Percentiles rank a stretch among this genome's conserved stretches.
Evolutionary conservation across 2,888 invertebrate genomes (phyloP).

Genomic region (Antheraea yamamai): DNA sequence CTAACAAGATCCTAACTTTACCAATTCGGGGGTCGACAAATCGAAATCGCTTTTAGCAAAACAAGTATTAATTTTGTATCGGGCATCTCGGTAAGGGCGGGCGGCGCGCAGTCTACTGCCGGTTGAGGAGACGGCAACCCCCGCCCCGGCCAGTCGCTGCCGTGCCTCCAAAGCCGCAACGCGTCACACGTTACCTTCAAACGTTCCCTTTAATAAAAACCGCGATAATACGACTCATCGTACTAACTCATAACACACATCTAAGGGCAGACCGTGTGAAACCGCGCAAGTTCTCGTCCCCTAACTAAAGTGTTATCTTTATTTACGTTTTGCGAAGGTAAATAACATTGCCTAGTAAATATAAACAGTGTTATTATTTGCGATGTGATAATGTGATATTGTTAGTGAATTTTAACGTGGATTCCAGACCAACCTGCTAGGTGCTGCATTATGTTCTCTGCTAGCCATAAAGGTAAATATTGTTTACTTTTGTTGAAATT

Average conservation of each 20-base stretch:
- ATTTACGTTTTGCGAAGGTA: conserved; percentile 35
- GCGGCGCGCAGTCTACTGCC: conserved; percentile 68
- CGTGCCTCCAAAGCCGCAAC: conserved; percentile 59
- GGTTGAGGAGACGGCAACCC: conserved; percentile 42
- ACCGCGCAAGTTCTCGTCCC: conserved; percentile 34
- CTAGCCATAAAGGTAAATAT: conserved; percentile 45
- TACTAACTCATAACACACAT: conserved; percentile 35
- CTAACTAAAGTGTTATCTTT: conserved; percentile 31
- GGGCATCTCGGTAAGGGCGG: conserved; percentile 60
- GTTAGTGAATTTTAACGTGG: conserved; percentile 57
- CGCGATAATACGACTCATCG: conserved; percentile 49
- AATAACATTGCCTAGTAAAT: conserved; percentile 49
- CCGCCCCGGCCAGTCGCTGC: conserved; percentile 69
- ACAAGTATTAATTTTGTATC: conserved; percentile 82
- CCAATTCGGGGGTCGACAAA: conserved; percentile 77
- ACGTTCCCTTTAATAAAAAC: conserved; percentile 51
- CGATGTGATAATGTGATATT: conserved; percentile 39
- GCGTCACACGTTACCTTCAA: conserved; percentile 48
- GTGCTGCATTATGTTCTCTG: conserved; percentile 37
- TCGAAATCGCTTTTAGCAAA: conserved; percentile 81
- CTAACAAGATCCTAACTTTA: conserved; percentile 79
- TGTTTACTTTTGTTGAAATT: conserved; percentile 17
- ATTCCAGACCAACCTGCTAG: conserved; percentile 33
- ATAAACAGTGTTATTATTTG: conserved; percentile 48
- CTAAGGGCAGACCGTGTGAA: conserved; percentile 35